Evolutionary conservation across 2,888 invertebrate species (phyloP).

Genomic region (Camptogramma bilineatum): DNA sequence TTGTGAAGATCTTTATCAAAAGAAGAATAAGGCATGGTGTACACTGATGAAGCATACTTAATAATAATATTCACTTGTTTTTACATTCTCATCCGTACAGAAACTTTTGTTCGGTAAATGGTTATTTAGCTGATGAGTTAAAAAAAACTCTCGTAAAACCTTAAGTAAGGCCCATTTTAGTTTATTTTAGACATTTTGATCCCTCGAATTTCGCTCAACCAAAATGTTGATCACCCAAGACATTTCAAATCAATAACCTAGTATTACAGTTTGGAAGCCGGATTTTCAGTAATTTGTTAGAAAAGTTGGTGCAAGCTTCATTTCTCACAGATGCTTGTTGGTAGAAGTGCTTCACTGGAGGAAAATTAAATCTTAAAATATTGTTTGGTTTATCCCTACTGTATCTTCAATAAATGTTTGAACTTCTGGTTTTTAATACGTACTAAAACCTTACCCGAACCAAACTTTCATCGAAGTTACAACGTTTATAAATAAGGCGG

Average conservation of each 20-base stretch:
- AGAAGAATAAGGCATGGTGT: neutral
- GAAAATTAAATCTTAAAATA: neutral
- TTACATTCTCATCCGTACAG: neutral
- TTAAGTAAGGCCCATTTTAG: neutral
- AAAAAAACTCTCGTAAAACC: neutral
- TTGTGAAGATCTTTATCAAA: neutral
- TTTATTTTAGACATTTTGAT: neutral
- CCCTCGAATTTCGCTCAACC: neutral
- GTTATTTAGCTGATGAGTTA: neutral
- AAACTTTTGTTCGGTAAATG: neutral
- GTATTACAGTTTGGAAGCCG: neutral
- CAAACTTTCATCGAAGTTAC: neutral
- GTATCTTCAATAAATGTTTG: neutral
- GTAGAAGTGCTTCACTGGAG: neutral
- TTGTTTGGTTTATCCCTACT: neutral
- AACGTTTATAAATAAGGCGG: conserved; percentile 4
- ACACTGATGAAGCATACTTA: neutral
- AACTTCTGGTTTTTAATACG: neutral
- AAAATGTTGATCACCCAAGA: neutral
- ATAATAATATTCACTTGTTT: neutral
- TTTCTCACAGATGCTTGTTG: neutral
- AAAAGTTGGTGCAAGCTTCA: neutral
- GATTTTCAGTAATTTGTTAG: neutral
- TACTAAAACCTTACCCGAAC: neutral
- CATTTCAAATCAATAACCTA: no score